These are phyloP conservation scores for Oscheius onirici DNA, from an alignment of 2,888 invertebrate genomes.

Conservation along the genomic window DNA sequence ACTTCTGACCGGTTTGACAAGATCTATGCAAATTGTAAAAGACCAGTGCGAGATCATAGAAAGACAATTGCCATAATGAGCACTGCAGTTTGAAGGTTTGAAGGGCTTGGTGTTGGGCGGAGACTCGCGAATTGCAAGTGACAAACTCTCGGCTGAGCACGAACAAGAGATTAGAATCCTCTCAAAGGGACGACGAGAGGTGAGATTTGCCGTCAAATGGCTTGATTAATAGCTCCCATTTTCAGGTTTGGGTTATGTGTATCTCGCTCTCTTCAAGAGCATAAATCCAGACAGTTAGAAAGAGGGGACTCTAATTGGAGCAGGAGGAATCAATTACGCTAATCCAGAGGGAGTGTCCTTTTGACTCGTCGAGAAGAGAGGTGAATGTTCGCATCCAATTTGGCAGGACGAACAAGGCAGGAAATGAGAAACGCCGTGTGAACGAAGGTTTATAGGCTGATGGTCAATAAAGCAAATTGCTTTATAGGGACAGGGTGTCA, in stretches of 20 bases:
- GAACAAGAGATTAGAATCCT: conserved; percentile 11
- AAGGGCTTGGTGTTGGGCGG: not conserved
- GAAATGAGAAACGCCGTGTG: not conserved
- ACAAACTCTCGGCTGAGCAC: conserved; percentile 5
- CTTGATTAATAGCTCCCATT: not conserved
- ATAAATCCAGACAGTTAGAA: not conserved
- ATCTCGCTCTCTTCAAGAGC: not conserved
- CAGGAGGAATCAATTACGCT: not conserved
- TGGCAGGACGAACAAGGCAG: not conserved
- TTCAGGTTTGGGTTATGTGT: not conserved
- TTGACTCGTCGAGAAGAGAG: not conserved
- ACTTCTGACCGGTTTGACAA: not conserved
- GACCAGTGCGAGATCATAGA: not conserved
- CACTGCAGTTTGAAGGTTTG: not conserved
- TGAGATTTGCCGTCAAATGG: conserved; percentile 4
- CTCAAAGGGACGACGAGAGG: not conserved
- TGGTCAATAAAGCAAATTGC: conserved; percentile 3
- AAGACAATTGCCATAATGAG: not conserved
- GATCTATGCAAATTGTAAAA: not conserved
- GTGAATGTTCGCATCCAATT: conserved; percentile 6
- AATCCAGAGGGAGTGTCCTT: not conserved
- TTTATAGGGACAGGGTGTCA: conserved; percentile 6
- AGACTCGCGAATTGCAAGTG: conserved; percentile 21
- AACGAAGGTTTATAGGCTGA: not conserved
- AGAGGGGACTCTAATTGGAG: not conserved